A percentile compares a stretch with the other conserved stretches of the same genome.
phyloP scores from a whole-genome alignment of 2,797 vertebrate genomes.

The Malacoctenus gilli region DNA sequence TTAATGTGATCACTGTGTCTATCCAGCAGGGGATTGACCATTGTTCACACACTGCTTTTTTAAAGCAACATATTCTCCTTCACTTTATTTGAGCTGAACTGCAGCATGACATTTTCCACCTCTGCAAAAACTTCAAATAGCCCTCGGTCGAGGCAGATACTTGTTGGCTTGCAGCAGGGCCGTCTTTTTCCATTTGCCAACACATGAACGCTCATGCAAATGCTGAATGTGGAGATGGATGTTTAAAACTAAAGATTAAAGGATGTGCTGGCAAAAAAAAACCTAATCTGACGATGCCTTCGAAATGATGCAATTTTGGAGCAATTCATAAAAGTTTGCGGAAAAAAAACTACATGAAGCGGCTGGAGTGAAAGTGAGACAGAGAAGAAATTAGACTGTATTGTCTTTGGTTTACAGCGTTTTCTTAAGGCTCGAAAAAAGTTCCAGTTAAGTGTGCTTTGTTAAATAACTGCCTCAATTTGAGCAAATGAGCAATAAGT shows the following conservation, averaged over 20 bases:
- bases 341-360: slow-evolving; percentile 29
- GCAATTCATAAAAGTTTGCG: slow-evolving; percentile 49
- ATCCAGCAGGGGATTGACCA: neutral
- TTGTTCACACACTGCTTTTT: neutral
- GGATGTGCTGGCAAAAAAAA: slow-evolving; percentile 24
- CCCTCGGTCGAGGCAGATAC: slow-evolving; percentile 11
- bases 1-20: neutral
- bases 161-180: slow-evolving; percentile 8
- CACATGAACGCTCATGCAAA: slow-evolving; percentile 9
- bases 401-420: slow-evolving; percentile 17
- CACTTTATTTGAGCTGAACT: neutral
- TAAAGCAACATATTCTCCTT: slow-evolving; percentile 1
- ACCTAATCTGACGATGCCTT: slow-evolving; percentile 46
- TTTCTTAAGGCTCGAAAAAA: slow-evolving; percentile 27
- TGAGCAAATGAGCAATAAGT: neutral
- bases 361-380: slow-evolving; percentile 16
- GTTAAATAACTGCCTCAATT: slow-evolving; percentile 25
- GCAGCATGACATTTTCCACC: slow-evolving; percentile 18
- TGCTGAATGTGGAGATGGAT: slow-evolving; percentile 13
- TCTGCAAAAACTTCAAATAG: slow-evolving; percentile 13
- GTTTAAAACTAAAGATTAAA: slow-evolving; percentile 22
- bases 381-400: slow-evolving; percentile 27
- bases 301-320: slow-evolving; percentile 64
- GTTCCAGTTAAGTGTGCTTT: slow-evolving; percentile 9
- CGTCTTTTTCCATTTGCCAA: slow-evolving; percentile 28